Evolutionary conservation across 2,797 vertebrate species (phyloP), one percentile per base, ranked within the genome.

Genomic region (Huso huso): DNA sequence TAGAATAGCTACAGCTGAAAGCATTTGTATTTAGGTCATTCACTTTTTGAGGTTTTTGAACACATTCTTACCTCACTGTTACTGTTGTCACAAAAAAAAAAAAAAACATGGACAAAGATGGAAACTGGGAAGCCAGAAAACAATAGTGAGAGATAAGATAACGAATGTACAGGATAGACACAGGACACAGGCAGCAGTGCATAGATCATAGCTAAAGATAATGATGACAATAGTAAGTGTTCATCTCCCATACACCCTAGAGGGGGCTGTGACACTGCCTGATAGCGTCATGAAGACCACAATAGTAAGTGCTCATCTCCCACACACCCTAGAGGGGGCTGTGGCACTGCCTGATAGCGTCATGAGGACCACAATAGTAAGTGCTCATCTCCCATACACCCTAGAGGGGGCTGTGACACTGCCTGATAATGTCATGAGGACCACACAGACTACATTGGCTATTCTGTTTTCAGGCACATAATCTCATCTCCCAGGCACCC

Each of bases 271-370:
- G 73, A 69, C 75, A 59, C 71, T 76, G 76, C 78, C 75, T 79
- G 75, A 79, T 61, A 18, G 15, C 1, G 15, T 18, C 15, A 18
- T 18, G 15, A 18, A 1, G 15, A 18, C 15, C 15, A 59, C 10
- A 50, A 57, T 64, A 64, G 65, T 60, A 64, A 57, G 59, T 7
- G 37, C 58, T 68, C 48, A 67, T 66, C 67, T 64, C 51, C 61
- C 49, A 66, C 63, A 52, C 61, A 48, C 65, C 51, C 6, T 8
- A 23, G 61, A 63, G 53, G 11, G 8, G 11, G 23, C 61, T 13
- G 8, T 63, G 73, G 69, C 75, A 59, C 71, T 76, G 76, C 78
- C 75, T 79, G 75, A 79, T 61, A 18, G 15, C 1, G 15, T 18
- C 15, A 18, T 18, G 15, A 18, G 15, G 15, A 18, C 15, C 15